A percentile compares a stretch with the other conserved stretches of the same genome.
Conservation (phyloP, 2,888 invertebrate species). For the Lamellibrachia satsuma region DNA sequence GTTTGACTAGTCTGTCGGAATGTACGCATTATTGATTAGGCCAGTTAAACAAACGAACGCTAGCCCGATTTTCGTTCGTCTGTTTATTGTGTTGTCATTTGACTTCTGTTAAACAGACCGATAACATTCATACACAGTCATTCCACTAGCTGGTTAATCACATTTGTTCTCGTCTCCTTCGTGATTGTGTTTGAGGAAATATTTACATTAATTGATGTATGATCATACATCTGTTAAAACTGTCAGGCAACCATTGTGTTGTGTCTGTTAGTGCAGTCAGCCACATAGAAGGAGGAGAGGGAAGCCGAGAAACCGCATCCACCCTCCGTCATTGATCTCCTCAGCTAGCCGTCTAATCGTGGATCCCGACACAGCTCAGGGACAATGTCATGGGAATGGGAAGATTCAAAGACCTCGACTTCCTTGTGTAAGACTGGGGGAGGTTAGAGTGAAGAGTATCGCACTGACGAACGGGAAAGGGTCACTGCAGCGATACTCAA, state of each 20-base stretch:
- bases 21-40: not conserved
- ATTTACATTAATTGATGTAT: not conserved
- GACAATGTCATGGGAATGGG: not conserved
- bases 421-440: not conserved
- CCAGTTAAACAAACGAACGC: not conserved
- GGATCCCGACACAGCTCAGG: not conserved
- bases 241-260: not conserved
- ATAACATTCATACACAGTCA: not conserved
- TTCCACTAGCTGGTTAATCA: not conserved
- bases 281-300: not conserved
- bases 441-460: too few species aligned
- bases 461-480: too few species aligned
- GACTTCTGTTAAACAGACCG: not conserved
- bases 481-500: not conserved
- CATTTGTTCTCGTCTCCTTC: not conserved
- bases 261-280: not conserved
- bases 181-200: not conserved
- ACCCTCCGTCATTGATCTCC: not conserved
- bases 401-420: not conserved
- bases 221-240: not conserved
- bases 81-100: not conserved
- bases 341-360: not conserved
- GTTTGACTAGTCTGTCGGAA: not conserved
- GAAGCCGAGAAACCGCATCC: not conserved
- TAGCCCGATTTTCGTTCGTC: not conserved